A percentile compares a stretch with the other conserved stretches of the same genome.
These are phyloP conservation scores for Timema podura DNA, from an alignment of 2,888 invertebrate genomes.

Conservation along the genomic window DNA sequence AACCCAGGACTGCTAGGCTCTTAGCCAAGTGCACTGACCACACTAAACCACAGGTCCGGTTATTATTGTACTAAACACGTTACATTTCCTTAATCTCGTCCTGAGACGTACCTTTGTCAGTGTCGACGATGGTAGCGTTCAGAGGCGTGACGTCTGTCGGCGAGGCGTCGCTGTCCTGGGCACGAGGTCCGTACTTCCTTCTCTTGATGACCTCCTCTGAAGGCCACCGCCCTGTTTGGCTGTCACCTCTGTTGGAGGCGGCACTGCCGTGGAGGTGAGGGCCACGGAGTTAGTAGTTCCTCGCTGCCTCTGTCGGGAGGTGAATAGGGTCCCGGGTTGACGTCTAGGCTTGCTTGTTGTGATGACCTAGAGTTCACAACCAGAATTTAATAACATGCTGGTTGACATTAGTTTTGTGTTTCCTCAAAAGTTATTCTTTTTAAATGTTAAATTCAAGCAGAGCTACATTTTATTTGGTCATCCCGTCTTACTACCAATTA, in stretches of 20 bases:
- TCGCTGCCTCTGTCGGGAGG: slow-evolving; percentile 14
- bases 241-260: slow-evolving; percentile 4
- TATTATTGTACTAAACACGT: too few relatives aligned
- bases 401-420: too few relatives aligned
- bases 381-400: too few relatives aligned
- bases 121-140: not conserved
- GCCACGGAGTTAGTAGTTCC: slow-evolving; percentile 30
- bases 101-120: not conserved
- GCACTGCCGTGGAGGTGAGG: slow-evolving; percentile 32
- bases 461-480: too few relatives aligned
- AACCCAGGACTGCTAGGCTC: too few relatives aligned
- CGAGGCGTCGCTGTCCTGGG: slow-evolving; percentile 16
- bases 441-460: too few relatives aligned
- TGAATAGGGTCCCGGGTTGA: slow-evolving; percentile 15
- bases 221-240: slow-evolving; percentile 5
- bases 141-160: not conserved
- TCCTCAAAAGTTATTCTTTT: too few relatives aligned
- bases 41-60: too few relatives aligned
- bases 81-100: too few relatives aligned
- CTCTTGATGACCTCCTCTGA: slow-evolving; percentile 15
- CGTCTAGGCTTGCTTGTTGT: not conserved
- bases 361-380: slow-evolving; percentile 13
- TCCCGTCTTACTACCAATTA: too few relatives aligned
- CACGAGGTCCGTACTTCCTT: slow-evolving; percentile 15
- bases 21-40: too few relatives aligned